Conservation (phyloP, 2,113 vertebrate species). For the Piaya cayana region DNA sequence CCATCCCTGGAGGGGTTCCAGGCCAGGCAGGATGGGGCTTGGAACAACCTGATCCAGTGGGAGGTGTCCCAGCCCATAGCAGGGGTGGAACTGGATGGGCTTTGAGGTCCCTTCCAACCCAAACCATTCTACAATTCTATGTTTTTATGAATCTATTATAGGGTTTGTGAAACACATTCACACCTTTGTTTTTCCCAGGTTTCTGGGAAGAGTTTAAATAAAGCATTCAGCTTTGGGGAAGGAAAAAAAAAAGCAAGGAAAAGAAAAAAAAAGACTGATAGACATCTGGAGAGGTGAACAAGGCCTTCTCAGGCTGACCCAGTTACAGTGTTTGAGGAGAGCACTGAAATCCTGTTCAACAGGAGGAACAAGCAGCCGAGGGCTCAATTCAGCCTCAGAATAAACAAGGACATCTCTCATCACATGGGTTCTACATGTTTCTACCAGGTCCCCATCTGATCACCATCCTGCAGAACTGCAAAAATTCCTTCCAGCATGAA, state of each 20-base stretch:
- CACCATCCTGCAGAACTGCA: background rate
- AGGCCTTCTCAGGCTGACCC: conserved; percentile 4
- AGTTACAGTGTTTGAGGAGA: background rate
- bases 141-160: no score
- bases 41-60: no score
- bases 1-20: no score
- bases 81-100: no score
- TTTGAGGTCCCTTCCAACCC: no score
- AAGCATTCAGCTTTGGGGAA: background rate
- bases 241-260: background rate
- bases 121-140: no score
- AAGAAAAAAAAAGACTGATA: background rate
- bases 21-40: no score
- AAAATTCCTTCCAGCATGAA: rapidly evolving
- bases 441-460: background rate
- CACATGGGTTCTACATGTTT: background rate
- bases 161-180: background rate
- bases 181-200: background rate
- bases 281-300: background rate
- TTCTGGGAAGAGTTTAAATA: background rate
- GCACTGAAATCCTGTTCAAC: background rate
- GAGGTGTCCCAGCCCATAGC: no score
- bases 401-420: background rate
- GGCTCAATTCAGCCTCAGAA: background rate
- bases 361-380: background rate